phyloP scores from a whole-genome alignment of 2,113 vertebrate genomes.

The Rhinichthys klamathensis region DNA sequence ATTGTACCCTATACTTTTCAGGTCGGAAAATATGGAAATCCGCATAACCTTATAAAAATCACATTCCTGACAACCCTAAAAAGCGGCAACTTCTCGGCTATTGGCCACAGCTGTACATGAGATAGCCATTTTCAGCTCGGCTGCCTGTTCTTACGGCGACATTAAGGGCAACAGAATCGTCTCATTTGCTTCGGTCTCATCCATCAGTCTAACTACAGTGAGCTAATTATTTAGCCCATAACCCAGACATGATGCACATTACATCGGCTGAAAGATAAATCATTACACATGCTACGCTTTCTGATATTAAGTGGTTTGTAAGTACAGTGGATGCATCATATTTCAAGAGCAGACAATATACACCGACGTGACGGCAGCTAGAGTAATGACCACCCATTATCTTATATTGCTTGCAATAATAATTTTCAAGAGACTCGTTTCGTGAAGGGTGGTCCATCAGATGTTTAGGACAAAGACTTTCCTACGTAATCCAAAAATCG shows the following conservation, averaged over 20 bases:
- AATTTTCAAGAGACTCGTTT: slow-evolving; percentile 62
- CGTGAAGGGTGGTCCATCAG: slow-evolving; percentile 60
- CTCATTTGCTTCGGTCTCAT: slow-evolving; percentile 40
- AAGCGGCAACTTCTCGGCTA: too few relatives aligned
- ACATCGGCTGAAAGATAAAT: slow-evolving; percentile 60
- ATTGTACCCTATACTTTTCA: too few relatives aligned
- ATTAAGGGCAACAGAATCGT: slow-evolving; percentile 20
- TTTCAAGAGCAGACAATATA: slow-evolving; percentile 61
- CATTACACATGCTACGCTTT: slow-evolving; percentile 54
- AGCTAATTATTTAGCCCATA: slow-evolving; percentile 62
- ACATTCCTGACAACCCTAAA: too few relatives aligned
- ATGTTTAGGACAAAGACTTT: slow-evolving; percentile 56
- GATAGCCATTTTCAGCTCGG: background rate
- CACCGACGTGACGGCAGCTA: slow-evolving; percentile 58
- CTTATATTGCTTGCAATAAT: slow-evolving; percentile 65
- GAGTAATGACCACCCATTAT: slow-evolving; percentile 66
- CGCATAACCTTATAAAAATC: too few relatives aligned
- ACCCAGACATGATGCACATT: slow-evolving; percentile 56
- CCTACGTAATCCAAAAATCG: slow-evolving; percentile 60
- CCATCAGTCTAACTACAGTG: slow-evolving; percentile 57
- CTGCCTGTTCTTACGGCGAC: background rate
- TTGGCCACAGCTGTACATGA: background rate
- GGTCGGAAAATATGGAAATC: too few relatives aligned
- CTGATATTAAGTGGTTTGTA: slow-evolving; percentile 64
- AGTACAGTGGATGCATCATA: slow-evolving; percentile 60